Evolutionary conservation across 2,113 vertebrate species (phyloP).

Genomic region (Lophochroa leadbeateri): DNA sequence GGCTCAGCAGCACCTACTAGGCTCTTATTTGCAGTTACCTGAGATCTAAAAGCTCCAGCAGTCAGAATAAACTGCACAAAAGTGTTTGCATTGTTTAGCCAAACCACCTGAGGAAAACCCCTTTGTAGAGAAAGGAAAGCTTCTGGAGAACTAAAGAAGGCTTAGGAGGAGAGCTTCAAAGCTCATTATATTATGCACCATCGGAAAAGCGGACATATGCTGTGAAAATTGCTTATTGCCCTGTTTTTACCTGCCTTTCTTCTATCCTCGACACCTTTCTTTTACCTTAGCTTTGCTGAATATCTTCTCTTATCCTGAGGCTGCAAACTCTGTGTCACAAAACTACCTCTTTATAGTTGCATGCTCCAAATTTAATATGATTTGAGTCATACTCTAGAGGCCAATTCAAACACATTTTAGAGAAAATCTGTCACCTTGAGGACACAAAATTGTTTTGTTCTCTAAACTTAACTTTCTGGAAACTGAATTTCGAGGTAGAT

Average conservation of each 20-base stretch:
- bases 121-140: neutral
- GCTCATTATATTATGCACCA: neutral
- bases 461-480: neutral
- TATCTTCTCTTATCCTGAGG: neutral
- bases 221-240: neutral
- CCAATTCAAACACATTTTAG: neutral
- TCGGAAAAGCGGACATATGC: neutral
- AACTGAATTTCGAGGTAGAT: neutral
- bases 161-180: neutral
- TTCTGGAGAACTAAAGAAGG: neutral
- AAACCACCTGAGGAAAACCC: neutral
- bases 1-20: neutral
- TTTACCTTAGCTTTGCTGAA: neutral
- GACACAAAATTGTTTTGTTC: neutral
- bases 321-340: neutral
- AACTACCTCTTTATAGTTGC: neutral
- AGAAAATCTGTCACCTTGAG: neutral
- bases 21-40: neutral
- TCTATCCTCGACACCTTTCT: neutral
- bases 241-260: neutral
- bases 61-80: neutral
- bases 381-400: neutral
- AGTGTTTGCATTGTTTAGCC: neutral
- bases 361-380: neutral
- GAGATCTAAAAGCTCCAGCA: neutral